Conservation (phyloP, 1,140 invertebrate species). For the Drosophila simulans region DNA sequence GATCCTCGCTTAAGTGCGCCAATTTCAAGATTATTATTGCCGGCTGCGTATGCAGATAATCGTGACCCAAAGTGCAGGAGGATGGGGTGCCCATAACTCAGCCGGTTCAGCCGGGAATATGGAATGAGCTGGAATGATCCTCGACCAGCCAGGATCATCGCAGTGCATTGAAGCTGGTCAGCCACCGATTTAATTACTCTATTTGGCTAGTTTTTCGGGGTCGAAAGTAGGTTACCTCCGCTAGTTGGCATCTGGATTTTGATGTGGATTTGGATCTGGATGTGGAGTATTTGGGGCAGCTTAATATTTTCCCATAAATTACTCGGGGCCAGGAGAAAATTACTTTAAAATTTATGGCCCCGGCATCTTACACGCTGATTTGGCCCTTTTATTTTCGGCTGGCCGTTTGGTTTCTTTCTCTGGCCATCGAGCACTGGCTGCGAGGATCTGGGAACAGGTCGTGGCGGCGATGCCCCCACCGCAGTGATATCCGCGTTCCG, state of each 20-base stretch:
- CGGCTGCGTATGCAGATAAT: slow-evolving; percentile 81
- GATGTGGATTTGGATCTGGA: neutral
- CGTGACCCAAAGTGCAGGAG: slow-evolving; percentile 61
- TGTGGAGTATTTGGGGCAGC: slow-evolving; percentile 60
- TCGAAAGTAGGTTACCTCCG: slow-evolving; percentile 4
- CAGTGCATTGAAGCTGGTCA: slow-evolving; percentile 10
- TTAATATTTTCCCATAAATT: slow-evolving; percentile 82
- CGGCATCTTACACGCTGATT: slow-evolving; percentile 69
- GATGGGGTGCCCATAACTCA: slow-evolving; percentile 58
- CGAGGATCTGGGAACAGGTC: slow-evolving; percentile 57
- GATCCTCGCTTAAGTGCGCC: slow-evolving; percentile 72
- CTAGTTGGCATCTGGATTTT: neutral
- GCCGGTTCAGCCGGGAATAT: slow-evolving; percentile 9
- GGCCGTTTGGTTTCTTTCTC: slow-evolving; percentile 23
- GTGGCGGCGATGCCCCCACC: slow-evolving; percentile 13
- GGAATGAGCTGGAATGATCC: slow-evolving; percentile 42
- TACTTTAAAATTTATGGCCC: slow-evolving; percentile 80
- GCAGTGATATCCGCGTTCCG: slow-evolving; percentile 69
- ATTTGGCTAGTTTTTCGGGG: slow-evolving; percentile 58
- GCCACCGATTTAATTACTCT: slow-evolving; percentile 61
- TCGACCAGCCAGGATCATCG: slow-evolving; percentile 16
- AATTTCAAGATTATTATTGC: slow-evolving; percentile 82
- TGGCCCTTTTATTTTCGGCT: slow-evolving; percentile 68
- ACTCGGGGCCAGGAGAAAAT: slow-evolving; percentile 71
- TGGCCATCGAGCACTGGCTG: slow-evolving; percentile 55